Evolutionary conservation across 2,888 invertebrate genomes (phyloP).

Genomic region (Caenorhabditis afra): DNA sequence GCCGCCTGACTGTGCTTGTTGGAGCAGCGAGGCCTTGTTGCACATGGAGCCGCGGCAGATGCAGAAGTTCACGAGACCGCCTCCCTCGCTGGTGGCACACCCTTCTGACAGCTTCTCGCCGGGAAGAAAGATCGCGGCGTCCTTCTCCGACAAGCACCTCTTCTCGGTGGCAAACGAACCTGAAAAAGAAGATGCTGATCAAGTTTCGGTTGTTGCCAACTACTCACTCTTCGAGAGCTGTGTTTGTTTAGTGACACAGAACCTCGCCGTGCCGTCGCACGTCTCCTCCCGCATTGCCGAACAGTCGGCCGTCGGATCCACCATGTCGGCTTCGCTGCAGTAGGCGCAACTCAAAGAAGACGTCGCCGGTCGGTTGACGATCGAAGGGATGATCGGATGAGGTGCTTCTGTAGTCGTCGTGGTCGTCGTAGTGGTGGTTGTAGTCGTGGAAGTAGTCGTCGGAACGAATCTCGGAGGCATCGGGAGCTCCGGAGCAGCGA

Average conservation of each 20-base stretch:
- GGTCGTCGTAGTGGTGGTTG: conserved; percentile 15
- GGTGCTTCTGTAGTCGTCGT: conserved; percentile 9
- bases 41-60: conserved; percentile 72
- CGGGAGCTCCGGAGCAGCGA: conserved; percentile 54
- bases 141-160: conserved; percentile 68
- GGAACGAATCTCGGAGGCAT: conserved; percentile 42
- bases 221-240: conserved; percentile 69
- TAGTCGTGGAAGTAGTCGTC: conserved; percentile 19
- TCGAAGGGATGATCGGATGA: conserved; percentile 37
- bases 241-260: conserved; percentile 75
- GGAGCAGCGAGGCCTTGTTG: conserved; percentile 65
- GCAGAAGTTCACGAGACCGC: conserved; percentile 76
- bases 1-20: conserved; percentile 68
- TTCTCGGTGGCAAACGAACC: conserved; percentile 75
- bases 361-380: conserved; percentile 15
- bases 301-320: conserved; percentile 73
- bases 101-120: conserved; percentile 67
- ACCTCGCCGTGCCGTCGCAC: conserved; percentile 32
- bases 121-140: conserved; percentile 68
- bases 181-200: conserved; percentile 28
- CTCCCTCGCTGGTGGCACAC: conserved; percentile 73
- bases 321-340: conserved; percentile 63
- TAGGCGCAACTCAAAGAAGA: conserved; percentile 47
- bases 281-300: conserved; percentile 30
- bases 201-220: background rate